Base-by-base conservation (phyloP, 2,113 vertebrate species). In the Oncorhynchus masou region DNA sequence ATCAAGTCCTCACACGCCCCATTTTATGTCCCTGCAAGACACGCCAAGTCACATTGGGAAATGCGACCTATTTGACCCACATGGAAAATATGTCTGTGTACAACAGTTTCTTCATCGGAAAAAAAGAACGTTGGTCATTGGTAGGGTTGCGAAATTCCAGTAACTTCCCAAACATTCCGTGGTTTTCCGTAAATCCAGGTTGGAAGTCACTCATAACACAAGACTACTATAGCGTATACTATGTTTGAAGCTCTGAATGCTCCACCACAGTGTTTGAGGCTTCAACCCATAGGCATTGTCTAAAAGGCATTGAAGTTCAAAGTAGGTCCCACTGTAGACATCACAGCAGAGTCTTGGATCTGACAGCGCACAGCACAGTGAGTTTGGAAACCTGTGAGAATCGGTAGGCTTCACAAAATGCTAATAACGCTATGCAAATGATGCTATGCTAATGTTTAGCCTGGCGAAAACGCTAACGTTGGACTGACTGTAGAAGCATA, bases 1-100 rank as follows among this genome's bases (percentile, higher is more conserved):
- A 81, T 82, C 78, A 86, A 59, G 45, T 27, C 70, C 71, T 83
- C 77, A 82, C 77, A 82, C 70, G 1, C 70, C 74, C 86, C 75
- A 22, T 19, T 85, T 83, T 73, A 81, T 77, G 76, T 75, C 68
- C 71, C 64, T 11, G 62, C 72, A 69, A 39, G 59, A 77, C 79
- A 80, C 74, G 77, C 73, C 20, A 76, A 81, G 66, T 71, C 13
- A 34, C n/a, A 27, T 31, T 68, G 15, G 49, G 49, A 51, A 16
- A 15, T 51, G 4, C 3, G 49, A 51, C 49, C 49, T 4, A 16
- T 51, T 16, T 74, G 76, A 84, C 68, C 64, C 64, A 80, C 79
- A 72, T 71, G 81, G 86, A 87, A 85, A 85, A 54, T 74, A 78
- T 81, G 81, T 20, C 69, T 22, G 34, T n/a, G 51, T 45, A 49